A percentile compares a stretch with the other conserved stretches of the same genome.
These are phyloP conservation scores for Oplegnathus fasciatus DNA, from an alignment of 2,113 vertebrate species.

Conservation along the genomic window DNA sequence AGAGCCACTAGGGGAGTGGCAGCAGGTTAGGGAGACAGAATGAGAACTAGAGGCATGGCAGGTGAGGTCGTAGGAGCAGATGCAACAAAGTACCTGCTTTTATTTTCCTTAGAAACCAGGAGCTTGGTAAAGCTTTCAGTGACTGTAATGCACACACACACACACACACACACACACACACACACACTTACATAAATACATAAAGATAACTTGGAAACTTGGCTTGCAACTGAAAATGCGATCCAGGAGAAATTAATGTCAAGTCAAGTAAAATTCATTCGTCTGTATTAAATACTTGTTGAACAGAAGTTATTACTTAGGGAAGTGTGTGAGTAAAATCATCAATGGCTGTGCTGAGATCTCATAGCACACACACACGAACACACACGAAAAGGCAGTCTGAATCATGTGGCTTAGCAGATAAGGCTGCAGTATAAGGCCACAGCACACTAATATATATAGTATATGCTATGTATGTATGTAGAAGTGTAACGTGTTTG, in stretches of 20 bases:
- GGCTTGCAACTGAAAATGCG: background rate
- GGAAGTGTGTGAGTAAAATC: background rate
- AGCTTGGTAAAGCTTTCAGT: background rate
- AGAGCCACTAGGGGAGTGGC: too few relatives aligned
- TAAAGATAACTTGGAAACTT: background rate
- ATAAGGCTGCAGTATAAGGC: slow-evolving; percentile 8
- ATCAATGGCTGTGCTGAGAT: slow-evolving; percentile 1
- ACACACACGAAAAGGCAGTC: background rate
- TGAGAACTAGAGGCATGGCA: too few relatives aligned
- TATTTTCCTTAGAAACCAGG: too few relatives aligned
- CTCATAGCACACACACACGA: background rate
- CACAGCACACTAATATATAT: background rate
- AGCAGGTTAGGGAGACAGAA: too few relatives aligned
- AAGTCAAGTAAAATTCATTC: slow-evolving; percentile 13
- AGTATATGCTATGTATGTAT: background rate
- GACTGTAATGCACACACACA: background rate
- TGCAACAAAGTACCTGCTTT: too few relatives aligned
- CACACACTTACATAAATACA: background rate
- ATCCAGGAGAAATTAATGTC: slow-evolving; percentile 13
- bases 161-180: background rate
- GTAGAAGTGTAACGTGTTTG: background rate
- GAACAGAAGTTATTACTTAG: slow-evolving; percentile 14
- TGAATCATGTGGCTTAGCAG: background rate
- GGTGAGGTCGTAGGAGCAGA: too few relatives aligned
- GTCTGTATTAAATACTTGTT: slow-evolving; percentile 16